Percentiles rank a stretch among this genome's conserved stretches.
phyloP scores from a whole-genome alignment of 2,113 vertebrate species.

The Alaudala cheleensis region DNA sequence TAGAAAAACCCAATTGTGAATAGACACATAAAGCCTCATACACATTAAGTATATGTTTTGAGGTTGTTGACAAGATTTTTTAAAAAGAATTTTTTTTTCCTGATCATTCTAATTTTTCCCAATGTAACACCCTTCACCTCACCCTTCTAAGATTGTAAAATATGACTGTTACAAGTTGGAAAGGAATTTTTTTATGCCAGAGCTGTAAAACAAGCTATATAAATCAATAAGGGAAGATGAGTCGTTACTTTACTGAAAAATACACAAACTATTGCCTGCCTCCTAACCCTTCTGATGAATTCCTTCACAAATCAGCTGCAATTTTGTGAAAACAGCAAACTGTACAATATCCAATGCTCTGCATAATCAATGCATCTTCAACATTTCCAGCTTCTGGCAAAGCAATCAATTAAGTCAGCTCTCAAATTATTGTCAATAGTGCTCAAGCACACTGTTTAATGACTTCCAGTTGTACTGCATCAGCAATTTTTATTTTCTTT shows the following conservation, averaged over 20 bases:
- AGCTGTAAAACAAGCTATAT: not conserved
- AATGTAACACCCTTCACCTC: not conserved
- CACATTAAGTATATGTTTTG: not conserved
- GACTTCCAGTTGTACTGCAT: not conserved
- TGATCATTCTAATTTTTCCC: not conserved
- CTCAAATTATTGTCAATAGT: not conserved
- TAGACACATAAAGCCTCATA: not conserved
- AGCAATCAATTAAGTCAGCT: slow-evolving; percentile 1
- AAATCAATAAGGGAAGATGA: not conserved
- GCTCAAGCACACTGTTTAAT: not conserved
- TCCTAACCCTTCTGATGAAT: not conserved
- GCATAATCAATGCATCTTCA: slow-evolving; percentile 18
- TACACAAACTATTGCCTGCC: not conserved
- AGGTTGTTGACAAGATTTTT: not conserved
- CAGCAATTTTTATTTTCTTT: not conserved
- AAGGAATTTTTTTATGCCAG: not conserved
- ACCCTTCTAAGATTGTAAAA: not conserved
- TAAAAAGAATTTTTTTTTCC: not conserved
- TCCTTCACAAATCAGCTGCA: not conserved
- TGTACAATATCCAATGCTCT: not conserved
- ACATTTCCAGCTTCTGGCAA: not conserved
- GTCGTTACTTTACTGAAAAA: not conserved
- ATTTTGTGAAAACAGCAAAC: not conserved
- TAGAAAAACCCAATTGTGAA: not conserved
- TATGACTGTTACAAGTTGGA: not conserved